Percentiles rank a stretch among this genome's conserved stretches.
These are phyloP conservation scores for Aphelinus certus DNA, from an alignment of 1,140 invertebrate genomes.

Conservation along the genomic window DNA sequence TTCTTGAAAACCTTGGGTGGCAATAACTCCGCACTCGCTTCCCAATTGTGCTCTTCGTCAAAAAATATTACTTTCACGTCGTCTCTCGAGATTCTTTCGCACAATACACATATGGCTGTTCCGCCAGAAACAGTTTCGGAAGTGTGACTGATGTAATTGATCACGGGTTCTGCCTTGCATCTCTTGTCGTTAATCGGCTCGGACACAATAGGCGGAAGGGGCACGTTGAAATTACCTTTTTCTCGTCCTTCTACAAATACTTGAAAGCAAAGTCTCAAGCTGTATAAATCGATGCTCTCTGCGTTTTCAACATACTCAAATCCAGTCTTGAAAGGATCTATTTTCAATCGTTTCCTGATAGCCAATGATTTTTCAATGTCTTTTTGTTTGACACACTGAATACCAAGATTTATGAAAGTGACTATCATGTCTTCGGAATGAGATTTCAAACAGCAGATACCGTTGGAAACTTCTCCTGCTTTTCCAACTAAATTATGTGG, in stretches of 20 bases:
- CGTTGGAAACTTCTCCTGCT: slow-evolving; percentile 81
- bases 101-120: slow-evolving; percentile 90
- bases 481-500: slow-evolving; percentile 96
- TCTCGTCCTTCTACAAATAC: slow-evolving; percentile 85
- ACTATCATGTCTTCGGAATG: slow-evolving; percentile 80
- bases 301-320: neutral
- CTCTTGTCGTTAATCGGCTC: slow-evolving; percentile 96
- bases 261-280: slow-evolving; percentile 94
- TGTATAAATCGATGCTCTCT: slow-evolving; percentile 90
- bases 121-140: slow-evolving; percentile 87
- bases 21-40: too few species aligned
- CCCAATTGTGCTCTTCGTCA: slow-evolving; percentile 69
- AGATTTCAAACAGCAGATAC: slow-evolving; percentile 90
- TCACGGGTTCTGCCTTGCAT: slow-evolving; percentile 92
- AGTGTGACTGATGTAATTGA: slow-evolving; percentile 86
- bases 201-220: slow-evolving; percentile 87
- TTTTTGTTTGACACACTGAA: slow-evolving; percentile 96
- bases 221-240: slow-evolving; percentile 81
- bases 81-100: slow-evolving; percentile 91
- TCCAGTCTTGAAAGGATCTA: slow-evolving; percentile 95
- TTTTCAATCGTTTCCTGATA: slow-evolving; percentile 83
- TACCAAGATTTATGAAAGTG: slow-evolving; percentile 91
- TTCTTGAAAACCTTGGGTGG: too few species aligned
- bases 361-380: slow-evolving; percentile 90
- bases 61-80: slow-evolving; percentile 92